Conservation (phyloP, 2,888 invertebrate species). For the Parnassius apollo region DNA sequence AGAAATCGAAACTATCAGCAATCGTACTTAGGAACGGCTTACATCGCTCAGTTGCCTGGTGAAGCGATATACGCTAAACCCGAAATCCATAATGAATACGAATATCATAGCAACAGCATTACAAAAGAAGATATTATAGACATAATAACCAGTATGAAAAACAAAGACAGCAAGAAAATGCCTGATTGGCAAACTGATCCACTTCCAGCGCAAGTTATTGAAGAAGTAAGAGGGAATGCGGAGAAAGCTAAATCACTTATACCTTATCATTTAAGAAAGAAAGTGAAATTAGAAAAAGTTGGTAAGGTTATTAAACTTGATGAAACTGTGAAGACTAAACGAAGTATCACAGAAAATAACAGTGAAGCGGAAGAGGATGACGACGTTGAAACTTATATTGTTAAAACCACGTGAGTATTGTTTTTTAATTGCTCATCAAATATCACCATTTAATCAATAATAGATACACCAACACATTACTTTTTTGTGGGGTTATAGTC, state of each 20-base stretch:
- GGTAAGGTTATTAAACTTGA: constrained; percentile 58
- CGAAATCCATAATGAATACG: constrained; percentile 34
- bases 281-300: constrained; percentile 58
- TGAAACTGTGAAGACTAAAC: constrained; percentile 47
- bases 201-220: constrained; percentile 48
- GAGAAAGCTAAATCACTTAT: constrained; percentile 48
- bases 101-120: constrained; percentile 30
- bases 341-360: constrained; percentile 31
- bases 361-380: constrained; percentile 3
- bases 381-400: constrained; percentile 52
- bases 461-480: no score
- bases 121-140: constrained; percentile 27
- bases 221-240: constrained; percentile 59
- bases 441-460: no score
- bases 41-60: constrained; percentile 30
- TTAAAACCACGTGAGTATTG: constrained; percentile 59
- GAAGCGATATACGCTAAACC: constrained; percentile 38
- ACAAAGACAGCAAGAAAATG: constrained; percentile 28
- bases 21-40: constrained; percentile 33
- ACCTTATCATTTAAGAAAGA: constrained; percentile 48
- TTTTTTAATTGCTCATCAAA: neutral
- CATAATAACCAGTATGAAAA: constrained; percentile 26
- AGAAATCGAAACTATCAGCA: constrained; percentile 35
- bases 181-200: constrained; percentile 61
- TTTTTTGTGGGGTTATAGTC: no score